Base-by-base conservation (phyloP, 1,140 invertebrate species). In the Penaeus chinensis region DNA sequence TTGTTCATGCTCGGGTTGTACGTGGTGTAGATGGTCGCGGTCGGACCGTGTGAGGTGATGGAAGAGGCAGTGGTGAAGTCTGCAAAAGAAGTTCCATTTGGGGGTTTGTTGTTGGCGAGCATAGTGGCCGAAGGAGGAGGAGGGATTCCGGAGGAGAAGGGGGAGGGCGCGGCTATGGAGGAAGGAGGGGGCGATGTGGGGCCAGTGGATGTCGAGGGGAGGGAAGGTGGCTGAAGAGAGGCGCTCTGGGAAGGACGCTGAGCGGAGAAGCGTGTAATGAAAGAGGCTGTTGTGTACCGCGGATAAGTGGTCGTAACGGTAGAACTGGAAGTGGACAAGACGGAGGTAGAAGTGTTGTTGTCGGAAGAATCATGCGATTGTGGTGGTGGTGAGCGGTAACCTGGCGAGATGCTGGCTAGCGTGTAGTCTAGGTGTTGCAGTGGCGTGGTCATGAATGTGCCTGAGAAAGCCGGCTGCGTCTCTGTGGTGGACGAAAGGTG, bases 381-480 rank as follows among this genome's bases (percentile, higher is more conserved):
- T 22, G 77, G 74, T 27, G 82, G 81, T 5, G 85, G 89, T 27
- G 87, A 82, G 18, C 82, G 84, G 81, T 89, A 82, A 42, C 89
- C 87, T 32, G 89, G 88, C 16, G 89, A 90, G 83, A 90, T 90
- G 66, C 82, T 88, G 71, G 89, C 87, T 11, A 90, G 84, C 18
- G 89, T 90, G 89, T 88, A 85, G 74, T 88, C 89, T 0, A 90
- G 81, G 65, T 90, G 85, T 27, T 89, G 84, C n/a, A 89, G 84
- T 5, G 89, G 89, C 22, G 89, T 90, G 84, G 89, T 90, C 74
- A 87, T 90, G 87, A 89, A 90, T 8, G 89, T 90, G 82, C 65
- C 87, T 22, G 89, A 85, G 84, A 87, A 90, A 8, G 84, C 84
- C 20, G 80, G 76, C 19, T 85, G 77, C 22, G 47, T 63, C 66